Evolutionary conservation across 2,888 invertebrate species (phyloP).

Genomic region (Noctua pronuba): DNA sequence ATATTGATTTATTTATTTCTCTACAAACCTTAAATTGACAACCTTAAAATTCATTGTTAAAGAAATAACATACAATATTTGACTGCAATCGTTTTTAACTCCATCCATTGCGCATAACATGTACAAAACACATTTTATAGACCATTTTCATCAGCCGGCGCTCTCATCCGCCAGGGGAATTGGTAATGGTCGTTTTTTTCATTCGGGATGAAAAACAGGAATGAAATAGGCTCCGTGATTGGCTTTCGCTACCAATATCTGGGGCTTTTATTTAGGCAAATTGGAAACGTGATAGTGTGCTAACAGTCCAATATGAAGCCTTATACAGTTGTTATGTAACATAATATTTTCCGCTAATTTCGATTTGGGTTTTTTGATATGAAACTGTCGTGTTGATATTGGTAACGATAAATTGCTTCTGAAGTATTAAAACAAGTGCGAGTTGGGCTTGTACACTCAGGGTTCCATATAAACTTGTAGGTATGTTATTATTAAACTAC

Average conservation of each 20-base stretch:
- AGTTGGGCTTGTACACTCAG: no score
- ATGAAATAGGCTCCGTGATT: constrained; percentile 31
- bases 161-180: constrained; percentile 2
- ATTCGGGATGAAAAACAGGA: not conserved
- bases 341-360: not conserved
- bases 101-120: not conserved
- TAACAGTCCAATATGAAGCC: constrained; percentile 11
- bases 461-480: no score
- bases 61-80: not conserved
- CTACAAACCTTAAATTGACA: not conserved
- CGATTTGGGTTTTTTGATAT: not conserved
- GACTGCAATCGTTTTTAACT: constrained; percentile 15
- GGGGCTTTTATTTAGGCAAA: constrained; percentile 38
- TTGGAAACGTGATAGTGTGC: constrained; percentile 33
- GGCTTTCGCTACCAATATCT: constrained; percentile 23
- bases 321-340: not conserved
- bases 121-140: constrained; percentile 13
- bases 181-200: constrained; percentile 21
- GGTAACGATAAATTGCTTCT: not conserved
- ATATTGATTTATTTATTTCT: no score
- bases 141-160: constrained; percentile 32
- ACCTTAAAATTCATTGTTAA: no score
- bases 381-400: not conserved
- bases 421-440: not conserved
- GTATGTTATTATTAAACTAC: no score